Conservation (phyloP, 1,140 invertebrate genomes). For the Drosophila orosa region DNA sequence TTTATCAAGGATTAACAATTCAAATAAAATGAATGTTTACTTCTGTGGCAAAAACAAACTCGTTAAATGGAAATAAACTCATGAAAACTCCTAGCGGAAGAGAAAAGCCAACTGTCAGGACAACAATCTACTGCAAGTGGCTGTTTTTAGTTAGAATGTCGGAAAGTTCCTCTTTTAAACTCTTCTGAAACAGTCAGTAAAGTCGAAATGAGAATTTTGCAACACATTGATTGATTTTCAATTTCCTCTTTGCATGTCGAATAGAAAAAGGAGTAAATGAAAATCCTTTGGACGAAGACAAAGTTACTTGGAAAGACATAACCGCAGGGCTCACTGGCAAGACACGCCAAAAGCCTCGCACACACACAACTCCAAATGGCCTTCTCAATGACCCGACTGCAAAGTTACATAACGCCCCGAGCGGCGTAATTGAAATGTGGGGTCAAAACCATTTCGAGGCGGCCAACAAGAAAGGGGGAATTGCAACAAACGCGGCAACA, state of each 20-base stretch:
- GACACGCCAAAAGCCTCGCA: neutral
- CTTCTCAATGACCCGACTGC: conserved; percentile 8
- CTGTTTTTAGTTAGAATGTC: neutral
- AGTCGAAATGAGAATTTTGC: neutral
- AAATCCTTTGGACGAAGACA: neutral
- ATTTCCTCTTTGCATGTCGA: neutral
- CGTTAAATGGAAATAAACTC: neutral
- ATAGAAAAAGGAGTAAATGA: neutral
- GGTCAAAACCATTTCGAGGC: conserved; percentile 52
- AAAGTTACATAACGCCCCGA: conserved; percentile 26
- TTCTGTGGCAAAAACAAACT: neutral
- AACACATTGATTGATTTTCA: neutral
- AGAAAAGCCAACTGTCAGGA: neutral
- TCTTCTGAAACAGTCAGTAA: neutral
- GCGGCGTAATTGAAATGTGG: conserved; percentile 59
- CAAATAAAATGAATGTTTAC: too few relatives aligned
- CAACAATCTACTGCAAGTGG: neutral
- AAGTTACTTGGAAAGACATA: neutral
- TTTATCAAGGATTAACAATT: conserved; percentile 23
- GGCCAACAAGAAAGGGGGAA: conserved; percentile 25
- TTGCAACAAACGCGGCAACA: conserved; percentile 19
- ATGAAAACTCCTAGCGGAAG: neutral
- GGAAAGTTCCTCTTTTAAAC: neutral
- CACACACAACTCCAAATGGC: conserved; percentile 15
- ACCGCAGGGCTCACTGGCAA: neutral